These are phyloP conservation scores for Triplophysa rosa DNA, from an alignment of 2,113 vertebrate genomes.

Conservation along the genomic window DNA sequence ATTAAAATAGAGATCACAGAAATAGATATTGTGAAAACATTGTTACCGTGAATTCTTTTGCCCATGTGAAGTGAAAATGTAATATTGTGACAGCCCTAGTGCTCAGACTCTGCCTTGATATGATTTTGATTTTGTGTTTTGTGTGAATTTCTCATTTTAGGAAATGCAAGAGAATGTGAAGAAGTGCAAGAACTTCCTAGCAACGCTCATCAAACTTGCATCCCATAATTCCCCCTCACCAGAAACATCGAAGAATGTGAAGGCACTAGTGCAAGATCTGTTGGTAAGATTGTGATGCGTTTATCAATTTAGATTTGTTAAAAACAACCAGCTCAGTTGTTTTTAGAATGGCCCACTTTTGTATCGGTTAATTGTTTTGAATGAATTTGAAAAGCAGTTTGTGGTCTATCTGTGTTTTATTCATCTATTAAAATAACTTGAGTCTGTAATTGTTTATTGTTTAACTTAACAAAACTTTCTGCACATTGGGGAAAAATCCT, in stretches of 20 bases:
- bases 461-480: no score
- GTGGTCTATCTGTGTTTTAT: background rate
- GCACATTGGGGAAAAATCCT: no score
- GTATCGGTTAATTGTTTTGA: background rate
- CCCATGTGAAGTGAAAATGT: no score
- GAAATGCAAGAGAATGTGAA: slow-evolving; percentile 92
- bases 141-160: slow-evolving; percentile 59
- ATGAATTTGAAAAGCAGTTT: background rate
- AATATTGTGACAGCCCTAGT: no score
- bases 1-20: no score
- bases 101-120: background rate
- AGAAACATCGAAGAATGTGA: slow-evolving; percentile 86
- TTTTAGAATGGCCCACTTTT: background rate
- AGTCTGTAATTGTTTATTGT: no score
- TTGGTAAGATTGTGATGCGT: slow-evolving; percentile 72
- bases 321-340: background rate
- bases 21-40: no score
- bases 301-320: background rate
- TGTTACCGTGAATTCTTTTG: no score
- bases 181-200: slow-evolving; percentile 89
- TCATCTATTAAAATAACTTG: no score
- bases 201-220: slow-evolving; percentile 87
- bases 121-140: background rate
- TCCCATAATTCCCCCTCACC: slow-evolving; percentile 86
- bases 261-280: slow-evolving; percentile 85